These are phyloP conservation scores for Chydorus sphaericus DNA, from an alignment of 2,888 invertebrate genomes.

Conservation along the genomic window DNA sequence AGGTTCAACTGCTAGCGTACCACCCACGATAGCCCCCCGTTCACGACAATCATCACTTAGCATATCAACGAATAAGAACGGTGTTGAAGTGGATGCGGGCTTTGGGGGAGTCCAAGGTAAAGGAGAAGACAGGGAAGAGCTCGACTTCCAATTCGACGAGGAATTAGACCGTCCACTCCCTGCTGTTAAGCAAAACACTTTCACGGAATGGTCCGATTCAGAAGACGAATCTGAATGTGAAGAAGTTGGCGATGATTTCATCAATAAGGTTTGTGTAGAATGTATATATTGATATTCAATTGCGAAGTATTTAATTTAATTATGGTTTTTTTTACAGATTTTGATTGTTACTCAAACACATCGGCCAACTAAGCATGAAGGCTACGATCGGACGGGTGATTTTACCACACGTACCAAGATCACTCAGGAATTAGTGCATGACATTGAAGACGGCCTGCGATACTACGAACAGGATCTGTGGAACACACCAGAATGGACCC, in stretches of 20 bases:
- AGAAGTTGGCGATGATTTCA: constrained; percentile 25
- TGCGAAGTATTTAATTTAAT: background rate
- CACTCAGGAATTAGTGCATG: constrained; percentile 82
- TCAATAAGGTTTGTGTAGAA: constrained; percentile 21
- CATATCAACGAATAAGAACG: background rate
- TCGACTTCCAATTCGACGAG: constrained; percentile 95
- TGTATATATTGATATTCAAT: background rate
- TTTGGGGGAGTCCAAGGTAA: too few species aligned
- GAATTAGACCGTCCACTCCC: constrained; percentile 60
- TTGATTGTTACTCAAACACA: constrained; percentile 80
- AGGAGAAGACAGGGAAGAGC: constrained; percentile 50
- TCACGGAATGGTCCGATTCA: constrained; percentile 53
- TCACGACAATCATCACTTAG: background rate
- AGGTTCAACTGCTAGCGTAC: background rate
- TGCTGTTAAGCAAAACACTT: constrained; percentile 63
- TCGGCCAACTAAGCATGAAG: constrained; percentile 63
- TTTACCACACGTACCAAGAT: constrained; percentile 82
- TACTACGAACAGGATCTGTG: constrained; percentile 92
- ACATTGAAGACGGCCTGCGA: constrained; percentile 90
- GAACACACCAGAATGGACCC: constrained; percentile 45
- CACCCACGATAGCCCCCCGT: too few species aligned
- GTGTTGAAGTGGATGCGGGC: background rate
- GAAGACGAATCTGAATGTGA: constrained; percentile 45
- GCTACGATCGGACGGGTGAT: constrained; percentile 80
- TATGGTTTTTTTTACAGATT: constrained; percentile 36